Base-by-base conservation (phyloP, 2,113 vertebrate genomes). In the Clupea harengus region DNA sequence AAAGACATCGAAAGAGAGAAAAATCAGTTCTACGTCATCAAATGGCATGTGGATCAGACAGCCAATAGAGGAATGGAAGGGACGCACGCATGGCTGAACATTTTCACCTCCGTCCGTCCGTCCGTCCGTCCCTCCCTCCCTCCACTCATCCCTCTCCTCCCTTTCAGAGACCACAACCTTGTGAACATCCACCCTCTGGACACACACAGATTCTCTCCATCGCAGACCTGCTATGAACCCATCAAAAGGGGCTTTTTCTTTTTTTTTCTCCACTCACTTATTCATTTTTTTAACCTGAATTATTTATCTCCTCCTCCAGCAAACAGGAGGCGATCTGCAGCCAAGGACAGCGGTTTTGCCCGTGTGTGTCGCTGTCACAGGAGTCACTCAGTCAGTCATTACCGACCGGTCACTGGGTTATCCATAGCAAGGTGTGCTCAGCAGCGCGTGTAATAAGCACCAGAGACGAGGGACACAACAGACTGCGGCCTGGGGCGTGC, bases 391-490 rank as follows among this genome's bases (percentile, higher is more conserved):
- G 50, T 39, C 39, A 54, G 50, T 54, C 50, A 54, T 54, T 54
- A 13, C 50, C 50, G 15, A 54, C 50, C 15, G 4, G 50, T 54
- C 50, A 54, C 50, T 54, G 50, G 50, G 50, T 54, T 54, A 54
- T 67, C 45, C 44, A n/a, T 47, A 81, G 52, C 45, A 17, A 83
- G 47, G 60, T 86, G 82, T 83, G 82, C 45, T 22, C 49, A 83
- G 39, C 49, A 4, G 82, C 32, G 82, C 85, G 80, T 15, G 49
- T 83, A 86, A 86, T 86, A 82, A 86, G 82, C 22, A 83, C 28
- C 67, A 81, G 82, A 20, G 49, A 50, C 0, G 8, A 83, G 32
- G 45, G 57, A 57, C 49, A 50, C 78, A 80, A 80, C 82, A 6
- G 15, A 85, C 1, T 60, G n/a, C 25, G 83, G 28, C n/a, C n/a